phyloP scores from a whole-genome alignment of 2,888 invertebrate genomes.

The Omphaloscelis lunosa region DNA sequence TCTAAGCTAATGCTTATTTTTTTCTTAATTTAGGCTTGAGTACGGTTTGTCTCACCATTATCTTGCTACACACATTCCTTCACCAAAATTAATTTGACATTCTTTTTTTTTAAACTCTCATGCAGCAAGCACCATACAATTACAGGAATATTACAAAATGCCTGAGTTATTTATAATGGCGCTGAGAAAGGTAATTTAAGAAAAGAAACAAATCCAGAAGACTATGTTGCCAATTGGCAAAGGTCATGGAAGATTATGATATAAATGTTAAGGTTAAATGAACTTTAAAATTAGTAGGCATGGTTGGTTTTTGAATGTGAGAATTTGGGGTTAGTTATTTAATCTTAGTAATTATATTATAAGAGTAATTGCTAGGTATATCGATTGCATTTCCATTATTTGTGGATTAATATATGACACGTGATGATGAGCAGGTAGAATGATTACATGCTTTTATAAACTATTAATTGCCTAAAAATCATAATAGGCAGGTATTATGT shows the following conservation, averaged over 20 bases:
- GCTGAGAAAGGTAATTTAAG: slow-evolving; percentile 57
- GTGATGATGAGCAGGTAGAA: neutral
- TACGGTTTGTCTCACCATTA: neutral
- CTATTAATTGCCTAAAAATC: neutral
- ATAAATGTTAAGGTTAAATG: neutral
- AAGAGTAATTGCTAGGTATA: slow-evolving; percentile 25
- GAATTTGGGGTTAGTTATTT: neutral
- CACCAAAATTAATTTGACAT: slow-evolving; percentile 37
- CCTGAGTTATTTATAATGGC: slow-evolving; percentile 56
- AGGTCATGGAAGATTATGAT: slow-evolving; percentile 46
- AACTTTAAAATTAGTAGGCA: neutral
- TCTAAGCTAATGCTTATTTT: neutral
- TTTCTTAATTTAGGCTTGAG: neutral
- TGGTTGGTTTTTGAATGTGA: neutral
- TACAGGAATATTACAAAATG: slow-evolving; percentile 48
- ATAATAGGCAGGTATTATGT: neutral
- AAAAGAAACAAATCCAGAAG: slow-evolving; percentile 48
- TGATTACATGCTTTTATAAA: neutral
- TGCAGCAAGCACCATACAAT: slow-evolving; percentile 55
- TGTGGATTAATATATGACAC: neutral
- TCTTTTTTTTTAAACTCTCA: slow-evolving; percentile 39
- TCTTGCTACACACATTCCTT: slow-evolving; percentile 25
- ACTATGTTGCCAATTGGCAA: slow-evolving; percentile 38
- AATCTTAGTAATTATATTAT: slow-evolving; percentile 39
- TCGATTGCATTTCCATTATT: slow-evolving; percentile 17